phyloP scores from a whole-genome alignment of 1,140 invertebrate genomes.

The Babylonia areolata region DNA sequence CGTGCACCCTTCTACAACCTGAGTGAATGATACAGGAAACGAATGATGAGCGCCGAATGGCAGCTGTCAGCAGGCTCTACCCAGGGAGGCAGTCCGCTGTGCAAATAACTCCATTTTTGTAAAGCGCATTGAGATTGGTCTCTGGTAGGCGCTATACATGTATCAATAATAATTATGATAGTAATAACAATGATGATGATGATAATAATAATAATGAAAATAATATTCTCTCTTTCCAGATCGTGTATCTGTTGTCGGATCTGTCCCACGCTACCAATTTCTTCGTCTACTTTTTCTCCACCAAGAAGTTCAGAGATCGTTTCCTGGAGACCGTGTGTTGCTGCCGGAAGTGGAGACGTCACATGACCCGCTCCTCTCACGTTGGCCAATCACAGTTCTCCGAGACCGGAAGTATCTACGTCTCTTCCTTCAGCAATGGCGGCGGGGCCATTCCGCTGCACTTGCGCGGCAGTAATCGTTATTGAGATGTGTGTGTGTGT shows the following conservation, averaged over 20 bases:
- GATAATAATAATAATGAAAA: too few relatives aligned
- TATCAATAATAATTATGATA: too few relatives aligned
- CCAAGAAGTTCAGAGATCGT: constrained; percentile 61
- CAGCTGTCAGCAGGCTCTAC: too few relatives aligned
- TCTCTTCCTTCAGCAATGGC: constrained; percentile 28
- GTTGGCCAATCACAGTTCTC: constrained; percentile 29
- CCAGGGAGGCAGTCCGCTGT: too few relatives aligned
- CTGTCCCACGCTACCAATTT: constrained; percentile 66
- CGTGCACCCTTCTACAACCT: too few relatives aligned
- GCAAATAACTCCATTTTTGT: too few relatives aligned
- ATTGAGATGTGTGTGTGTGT: background rate
- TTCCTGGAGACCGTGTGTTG: constrained; percentile 55
- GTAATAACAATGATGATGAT: too few relatives aligned
- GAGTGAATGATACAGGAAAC: too few relatives aligned
- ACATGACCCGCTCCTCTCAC: constrained; percentile 13
- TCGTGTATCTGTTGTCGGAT: constrained; percentile 62
- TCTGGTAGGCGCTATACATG: too few relatives aligned
- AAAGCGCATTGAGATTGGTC: too few relatives aligned
- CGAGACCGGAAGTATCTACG: constrained; percentile 39
- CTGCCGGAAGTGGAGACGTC: constrained; percentile 34
- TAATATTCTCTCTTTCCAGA: constrained; percentile 25
- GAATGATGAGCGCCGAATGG: too few relatives aligned
- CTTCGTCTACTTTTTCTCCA: constrained; percentile 67
- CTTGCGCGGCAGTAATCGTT: background rate
- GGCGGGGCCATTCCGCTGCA: constrained; percentile 9